Base-by-base conservation (phyloP, 1,140 invertebrate genomes). In the Rhopalosiphum padi region DNA sequence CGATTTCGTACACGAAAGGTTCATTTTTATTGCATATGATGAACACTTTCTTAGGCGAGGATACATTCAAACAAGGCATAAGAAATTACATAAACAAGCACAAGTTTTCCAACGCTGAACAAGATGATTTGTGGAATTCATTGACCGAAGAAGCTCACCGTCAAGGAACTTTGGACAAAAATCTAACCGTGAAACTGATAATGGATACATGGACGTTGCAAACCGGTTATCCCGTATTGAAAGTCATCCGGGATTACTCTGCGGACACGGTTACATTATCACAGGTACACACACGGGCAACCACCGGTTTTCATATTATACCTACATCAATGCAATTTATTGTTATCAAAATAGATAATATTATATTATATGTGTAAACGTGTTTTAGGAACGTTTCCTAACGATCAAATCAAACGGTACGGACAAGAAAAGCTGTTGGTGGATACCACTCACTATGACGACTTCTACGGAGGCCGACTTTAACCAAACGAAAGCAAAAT, bases 1-100 rank as follows among this genome's bases (percentile, higher is more conserved):
- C 96, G 30, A 99, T 99, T 94, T 98, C 98, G 0, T 99, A 99
- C 95, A 96, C 96, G 92, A 99, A 99, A 96, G 98, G 98, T 90
- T 96, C 96, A n/a, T 96, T 96, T 15, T 96, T 99, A 25, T 97
- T 99, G 87, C 96, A 98, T 23, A 99, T 99, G 98, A 98, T 99
- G 97, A 96, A 97, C 94, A 96, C 97, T 95, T 98, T 99, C 95
- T 95, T 99, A 11, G 97, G 97, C 1, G 96, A 98, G 83, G 95
- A 97, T 9, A 97, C 97, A 5, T 98, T 97, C 95, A 96, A 96
- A 37, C 95, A 96, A 25, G 98, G 98, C 60, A 95, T 98, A 7
- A 96, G 95, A 94, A 96, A 96, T 91, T 98, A 97, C 95, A 95
- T 97, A 41, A 95, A 96, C 51, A 96, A 96, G 94, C 96, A 96